Evolutionary conservation across 1,140 invertebrate species (phyloP).

Genomic region (Limonius californicus): DNA sequence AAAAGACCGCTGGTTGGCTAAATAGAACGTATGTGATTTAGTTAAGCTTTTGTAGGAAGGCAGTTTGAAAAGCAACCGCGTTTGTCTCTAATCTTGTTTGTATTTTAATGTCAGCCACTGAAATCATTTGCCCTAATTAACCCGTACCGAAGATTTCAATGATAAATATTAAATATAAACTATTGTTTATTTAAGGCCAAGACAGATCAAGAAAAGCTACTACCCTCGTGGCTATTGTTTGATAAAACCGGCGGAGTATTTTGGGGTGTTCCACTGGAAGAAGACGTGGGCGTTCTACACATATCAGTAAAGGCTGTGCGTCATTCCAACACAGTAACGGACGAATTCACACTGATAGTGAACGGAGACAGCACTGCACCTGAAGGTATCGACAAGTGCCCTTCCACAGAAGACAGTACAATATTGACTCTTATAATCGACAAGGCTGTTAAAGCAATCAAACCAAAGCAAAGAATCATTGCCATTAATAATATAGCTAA

Average conservation of each 20-base stretch:
- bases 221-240: constrained; percentile 45
- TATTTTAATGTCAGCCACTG: too few relatives aligned
- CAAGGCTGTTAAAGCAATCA: constrained; percentile 48
- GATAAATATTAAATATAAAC: too few relatives aligned
- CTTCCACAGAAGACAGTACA: constrained; percentile 37
- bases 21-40: too few relatives aligned
- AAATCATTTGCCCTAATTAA: too few relatives aligned
- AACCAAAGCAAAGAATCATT: constrained; percentile 49
- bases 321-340: constrained; percentile 12
- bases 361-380: not conserved
- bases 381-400: constrained; percentile 26
- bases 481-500: constrained; percentile 54
- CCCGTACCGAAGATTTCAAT: too few relatives aligned
- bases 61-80: too few relatives aligned
- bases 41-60: too few relatives aligned
- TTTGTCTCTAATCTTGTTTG: too few relatives aligned
- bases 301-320: constrained; percentile 31
- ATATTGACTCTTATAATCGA: constrained; percentile 51
- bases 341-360: constrained; percentile 24
- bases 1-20: too few relatives aligned
- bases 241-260: constrained; percentile 39
- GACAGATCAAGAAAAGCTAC: constrained; percentile 26
- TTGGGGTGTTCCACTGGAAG: constrained; percentile 40
- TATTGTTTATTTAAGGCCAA: constrained; percentile 39
- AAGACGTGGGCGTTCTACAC: constrained; percentile 35